phyloP scores from a whole-genome alignment of 1,140 invertebrate genomes.

The Limonius californicus region DNA sequence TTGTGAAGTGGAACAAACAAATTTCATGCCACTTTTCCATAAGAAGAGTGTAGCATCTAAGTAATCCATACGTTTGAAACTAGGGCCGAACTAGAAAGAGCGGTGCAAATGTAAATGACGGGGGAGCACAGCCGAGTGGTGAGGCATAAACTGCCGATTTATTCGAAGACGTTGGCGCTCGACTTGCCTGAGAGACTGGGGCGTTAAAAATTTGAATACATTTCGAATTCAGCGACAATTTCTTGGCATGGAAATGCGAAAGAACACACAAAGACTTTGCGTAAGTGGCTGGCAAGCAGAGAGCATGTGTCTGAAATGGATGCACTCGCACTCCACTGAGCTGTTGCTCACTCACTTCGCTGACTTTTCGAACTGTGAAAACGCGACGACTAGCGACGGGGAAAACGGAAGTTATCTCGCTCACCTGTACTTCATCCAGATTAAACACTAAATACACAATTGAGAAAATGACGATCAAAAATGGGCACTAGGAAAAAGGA shows the following conservation, averaged over 20 bases:
- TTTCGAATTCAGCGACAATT: constrained; percentile 14
- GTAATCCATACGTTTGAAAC: constrained; percentile 11
- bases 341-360: not conserved
- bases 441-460: too few relatives aligned
- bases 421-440: too few relatives aligned
- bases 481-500: too few relatives aligned
- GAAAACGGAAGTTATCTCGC: too few relatives aligned
- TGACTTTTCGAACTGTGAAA: constrained; percentile 1
- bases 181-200: constrained; percentile 10
- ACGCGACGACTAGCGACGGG: not conserved
- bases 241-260: constrained; percentile 9
- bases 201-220: constrained; percentile 13
- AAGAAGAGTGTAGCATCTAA: constrained; percentile 7
- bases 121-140: not conserved
- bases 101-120: constrained; percentile 13
- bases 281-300: constrained; percentile 10
- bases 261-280: not conserved
- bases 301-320: constrained; percentile 12
- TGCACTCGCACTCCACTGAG: not conserved
- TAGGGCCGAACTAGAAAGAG: constrained; percentile 3
- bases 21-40: not conserved
- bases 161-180: constrained; percentile 8
- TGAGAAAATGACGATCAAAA: too few relatives aligned
- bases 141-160: not conserved
- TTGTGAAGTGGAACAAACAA: not conserved